Conservation (phyloP, 2,113 vertebrate genomes). For the rat (Rattus norvegicus) region DNA sequence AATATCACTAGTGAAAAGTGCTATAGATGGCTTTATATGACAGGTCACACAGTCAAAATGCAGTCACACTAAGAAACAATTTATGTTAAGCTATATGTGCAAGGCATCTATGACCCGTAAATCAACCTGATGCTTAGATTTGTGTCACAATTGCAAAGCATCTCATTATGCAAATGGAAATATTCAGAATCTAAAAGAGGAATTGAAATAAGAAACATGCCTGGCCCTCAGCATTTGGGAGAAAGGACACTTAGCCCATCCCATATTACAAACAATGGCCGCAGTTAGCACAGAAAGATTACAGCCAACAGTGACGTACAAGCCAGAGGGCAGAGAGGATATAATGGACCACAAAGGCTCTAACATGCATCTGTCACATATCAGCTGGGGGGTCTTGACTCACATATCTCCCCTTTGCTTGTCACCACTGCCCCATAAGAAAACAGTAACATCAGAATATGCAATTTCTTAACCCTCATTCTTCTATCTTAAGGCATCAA, state of each 20-base stretch:
- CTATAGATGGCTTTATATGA: neutral
- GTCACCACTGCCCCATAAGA: neutral
- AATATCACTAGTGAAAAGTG: neutral
- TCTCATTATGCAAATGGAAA: neutral
- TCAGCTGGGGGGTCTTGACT: neutral
- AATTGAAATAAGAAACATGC: neutral
- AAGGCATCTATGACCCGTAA: neutral
- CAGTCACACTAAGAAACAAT: neutral
- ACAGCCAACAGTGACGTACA: neutral
- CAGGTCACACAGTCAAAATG: neutral
- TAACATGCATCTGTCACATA: neutral
- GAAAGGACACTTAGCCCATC: neutral
- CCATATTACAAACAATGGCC: neutral
- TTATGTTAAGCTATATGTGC: neutral
- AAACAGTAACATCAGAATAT: neutral
- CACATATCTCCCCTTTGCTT: neutral
- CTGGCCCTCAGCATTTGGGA: neutral
- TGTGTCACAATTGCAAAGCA: neutral
- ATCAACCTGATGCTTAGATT: neutral
- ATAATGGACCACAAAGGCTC: neutral
- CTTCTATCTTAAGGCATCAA: neutral
- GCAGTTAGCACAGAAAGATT: rapidly evolving
- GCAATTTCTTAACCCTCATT: neutral
- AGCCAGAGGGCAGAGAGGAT: neutral
- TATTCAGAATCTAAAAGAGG: neutral